These are phyloP conservation scores for Antigone vipio DNA, from an alignment of 2,113 vertebrate genomes.

Conservation along the genomic window DNA sequence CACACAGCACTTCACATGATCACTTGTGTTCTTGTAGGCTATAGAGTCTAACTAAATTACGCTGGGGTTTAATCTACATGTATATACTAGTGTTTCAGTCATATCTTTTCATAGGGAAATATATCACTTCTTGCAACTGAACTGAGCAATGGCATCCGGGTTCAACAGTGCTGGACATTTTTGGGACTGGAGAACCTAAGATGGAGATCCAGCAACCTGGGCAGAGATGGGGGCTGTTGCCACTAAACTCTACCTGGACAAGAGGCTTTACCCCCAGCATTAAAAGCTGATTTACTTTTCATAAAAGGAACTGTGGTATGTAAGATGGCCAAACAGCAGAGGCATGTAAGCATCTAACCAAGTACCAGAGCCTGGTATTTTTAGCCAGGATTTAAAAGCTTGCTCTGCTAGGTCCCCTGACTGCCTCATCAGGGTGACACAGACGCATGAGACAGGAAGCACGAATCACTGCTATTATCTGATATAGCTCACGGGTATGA, in stretches of 20 bases:
- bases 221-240: not conserved
- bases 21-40: not conserved
- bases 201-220: not conserved
- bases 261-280: not conserved
- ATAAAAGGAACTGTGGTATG: constrained; percentile 6
- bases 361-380: not conserved
- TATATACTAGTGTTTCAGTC: not conserved
- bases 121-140: not conserved
- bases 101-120: not conserved
- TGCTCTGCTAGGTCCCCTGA: not conserved
- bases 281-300: constrained; percentile 24
- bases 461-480: not conserved
- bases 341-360: not conserved
- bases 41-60: not conserved
- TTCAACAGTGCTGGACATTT: not conserved
- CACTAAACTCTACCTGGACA: not conserved
- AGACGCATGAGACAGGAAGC: not conserved
- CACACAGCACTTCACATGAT: not conserved
- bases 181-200: not conserved
- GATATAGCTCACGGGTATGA: not conserved
- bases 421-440: not conserved
- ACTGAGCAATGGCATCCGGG: not conserved
- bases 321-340: constrained; percentile 9
- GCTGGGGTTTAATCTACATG: not conserved
- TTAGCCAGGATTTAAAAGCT: not conserved